Percentiles rank a stretch among this genome's conserved stretches.
Conservation (phyloP, 1,140 invertebrate species). For the Chironomus tepperi region DNA sequence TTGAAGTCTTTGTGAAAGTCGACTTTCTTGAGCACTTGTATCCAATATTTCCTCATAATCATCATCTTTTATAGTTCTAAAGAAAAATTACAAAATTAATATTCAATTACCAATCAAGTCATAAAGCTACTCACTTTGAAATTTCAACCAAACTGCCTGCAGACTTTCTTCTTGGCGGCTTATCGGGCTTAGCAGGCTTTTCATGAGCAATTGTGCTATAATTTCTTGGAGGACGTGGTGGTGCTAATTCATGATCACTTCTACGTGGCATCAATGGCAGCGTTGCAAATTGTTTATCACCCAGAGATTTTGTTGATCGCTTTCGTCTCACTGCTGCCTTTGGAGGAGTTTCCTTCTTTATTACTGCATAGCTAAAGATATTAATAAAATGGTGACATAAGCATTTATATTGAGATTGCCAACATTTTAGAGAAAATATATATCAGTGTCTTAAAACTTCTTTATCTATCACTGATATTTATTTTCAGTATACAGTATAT, state of each 20-base stretch:
- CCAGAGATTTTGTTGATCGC: conserved; percentile 40
- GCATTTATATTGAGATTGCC: not conserved
- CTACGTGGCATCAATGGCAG: conserved; percentile 37
- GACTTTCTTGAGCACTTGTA: conserved; percentile 40
- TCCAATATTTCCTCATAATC: conserved; percentile 53
- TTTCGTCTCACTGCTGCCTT: conserved; percentile 46
- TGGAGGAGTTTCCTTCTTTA: conserved; percentile 44
- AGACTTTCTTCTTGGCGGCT: conserved; percentile 47
- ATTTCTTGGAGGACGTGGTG: conserved; percentile 48
- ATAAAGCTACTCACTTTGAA: conserved; percentile 34
- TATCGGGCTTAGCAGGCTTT: conserved; percentile 47
- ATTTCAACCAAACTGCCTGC: conserved; percentile 39
- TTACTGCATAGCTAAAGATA: conserved; percentile 38
- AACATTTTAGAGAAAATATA: not conserved
- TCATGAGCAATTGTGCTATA: conserved; percentile 58
- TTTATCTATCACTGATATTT: not conserved
- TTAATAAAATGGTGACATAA: conserved; percentile 32
- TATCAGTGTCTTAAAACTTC: not conserved
- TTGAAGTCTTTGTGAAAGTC: conserved; percentile 46
- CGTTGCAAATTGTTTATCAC: conserved; percentile 42
- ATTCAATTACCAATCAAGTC: too few species aligned
- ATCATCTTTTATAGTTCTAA: conserved; percentile 10
- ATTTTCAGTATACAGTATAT: conserved; percentile 27
- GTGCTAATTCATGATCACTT: conserved; percentile 30
- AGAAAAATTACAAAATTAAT: not conserved